phyloP scores from a whole-genome alignment of 2,797 vertebrate species.

The Tiaroga cobitis region DNA sequence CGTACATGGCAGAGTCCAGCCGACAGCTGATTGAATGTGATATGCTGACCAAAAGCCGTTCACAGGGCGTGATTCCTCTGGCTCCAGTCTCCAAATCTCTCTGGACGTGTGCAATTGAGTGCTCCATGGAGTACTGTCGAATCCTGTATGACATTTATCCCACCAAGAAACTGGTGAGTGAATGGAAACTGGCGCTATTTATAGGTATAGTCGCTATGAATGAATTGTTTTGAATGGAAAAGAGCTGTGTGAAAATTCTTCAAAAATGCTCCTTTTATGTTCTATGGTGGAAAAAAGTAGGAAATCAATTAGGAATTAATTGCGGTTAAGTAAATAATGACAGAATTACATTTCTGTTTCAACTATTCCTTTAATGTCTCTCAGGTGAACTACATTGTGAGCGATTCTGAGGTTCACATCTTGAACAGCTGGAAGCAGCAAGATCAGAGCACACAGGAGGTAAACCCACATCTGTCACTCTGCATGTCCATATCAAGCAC shows the following conservation, averaged over 20 bases:
- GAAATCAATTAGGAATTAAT: too few relatives aligned
- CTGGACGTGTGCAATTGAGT: conserved; percentile 98
- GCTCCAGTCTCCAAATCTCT: conserved; percentile 96
- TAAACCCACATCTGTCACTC: conserved; percentile 61
- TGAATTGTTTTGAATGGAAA: background rate
- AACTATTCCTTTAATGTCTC: background rate
- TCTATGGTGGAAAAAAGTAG: background rate
- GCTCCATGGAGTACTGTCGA: conserved; percentile 97
- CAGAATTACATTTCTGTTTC: background rate
- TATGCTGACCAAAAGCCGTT: conserved; percentile 94
- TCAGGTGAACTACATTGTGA: conserved; percentile 97
- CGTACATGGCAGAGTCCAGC: conserved; percentile 97
- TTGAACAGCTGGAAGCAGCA: conserved; percentile 95
- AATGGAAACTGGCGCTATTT: background rate
- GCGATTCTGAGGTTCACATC: conserved; percentile 95
- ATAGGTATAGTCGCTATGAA: background rate
- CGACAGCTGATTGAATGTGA: conserved; percentile 97
- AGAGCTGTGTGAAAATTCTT: background rate
- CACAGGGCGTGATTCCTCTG: conserved; percentile 93
- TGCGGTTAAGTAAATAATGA: background rate
- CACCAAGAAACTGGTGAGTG: conserved; percentile 88
- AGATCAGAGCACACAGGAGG: conserved; percentile 95
- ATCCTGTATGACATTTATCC: conserved; percentile 98
- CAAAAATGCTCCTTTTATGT: background rate
- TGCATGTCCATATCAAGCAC: background rate